Evolutionary conservation across 2,888 invertebrate genomes (phyloP), one percentile per base, ranked within the genome.

Genomic region (Glaucopsyche alexis): DNA sequence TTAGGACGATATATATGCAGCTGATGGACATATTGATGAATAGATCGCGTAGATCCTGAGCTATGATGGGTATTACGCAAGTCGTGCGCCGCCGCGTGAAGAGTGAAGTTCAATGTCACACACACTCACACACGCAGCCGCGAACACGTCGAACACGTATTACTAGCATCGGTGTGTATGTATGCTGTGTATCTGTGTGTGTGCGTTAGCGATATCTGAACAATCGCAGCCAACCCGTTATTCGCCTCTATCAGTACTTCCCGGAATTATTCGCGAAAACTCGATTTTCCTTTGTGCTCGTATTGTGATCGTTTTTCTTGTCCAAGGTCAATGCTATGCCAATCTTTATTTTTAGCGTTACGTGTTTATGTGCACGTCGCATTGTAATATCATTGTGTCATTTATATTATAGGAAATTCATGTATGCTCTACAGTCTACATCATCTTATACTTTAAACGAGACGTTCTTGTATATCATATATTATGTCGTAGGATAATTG

Each of bases 61-160:
- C 71, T 76, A 75, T 74, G n/a, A 75, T 74, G 74, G 73, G 76
- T 81, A 84, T 91, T 91, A 91, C 91, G 91, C 87, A 91, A 91
- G 87, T 85, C 89, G 83, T 86, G 87, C 87, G 87, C 87, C 78
- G 79, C 81, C 89, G 86, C 91, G 90, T 89, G 89, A 88, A 89
- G 90, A 88, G 87, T 92, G 92, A 92, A 93, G 92, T 91, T 93
- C 92, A 93, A 93, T 92, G 93, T 93, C 92, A 91, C 88, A 83
- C 85, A 84, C 87, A 83, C 87, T 82, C 87, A 85, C 86, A 82
- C 83, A 79, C 50, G 74, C 78, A 75, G 49, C 72, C 79, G 77
- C 79, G 74, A 73, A 75, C 65, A 50, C 70, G 49, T 72, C 74
- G 71, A 60, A 74, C 71, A 72, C 47, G 47, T 71, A 67, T 45